phyloP scores from a whole-genome alignment of 2,113 vertebrate species.

The Eretmochelys imbricata region DNA sequence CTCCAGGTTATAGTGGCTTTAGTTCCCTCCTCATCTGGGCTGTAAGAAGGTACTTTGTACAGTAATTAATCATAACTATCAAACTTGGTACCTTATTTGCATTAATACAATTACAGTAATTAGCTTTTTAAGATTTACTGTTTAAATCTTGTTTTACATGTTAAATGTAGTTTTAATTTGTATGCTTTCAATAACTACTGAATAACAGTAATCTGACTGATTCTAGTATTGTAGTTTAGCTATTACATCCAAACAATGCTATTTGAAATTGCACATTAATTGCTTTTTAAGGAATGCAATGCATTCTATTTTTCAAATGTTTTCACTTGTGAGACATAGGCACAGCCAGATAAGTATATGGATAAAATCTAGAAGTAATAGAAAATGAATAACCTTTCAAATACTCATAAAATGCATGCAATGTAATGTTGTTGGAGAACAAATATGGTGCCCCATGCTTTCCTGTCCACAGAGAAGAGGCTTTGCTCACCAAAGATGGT shows the following conservation, averaged over 20 bases:
- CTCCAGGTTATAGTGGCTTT: background rate
- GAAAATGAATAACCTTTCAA: background rate
- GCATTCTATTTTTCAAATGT: background rate
- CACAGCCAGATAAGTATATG: background rate
- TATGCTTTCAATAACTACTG: background rate
- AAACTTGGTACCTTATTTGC: background rate
- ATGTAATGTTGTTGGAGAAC: background rate
- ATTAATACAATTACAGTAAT: background rate
- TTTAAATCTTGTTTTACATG: background rate
- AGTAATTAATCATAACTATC: background rate
- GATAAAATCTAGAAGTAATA: background rate
- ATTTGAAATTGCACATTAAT: background rate
- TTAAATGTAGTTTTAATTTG: background rate
- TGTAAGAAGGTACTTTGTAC: background rate
- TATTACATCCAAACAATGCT: background rate
- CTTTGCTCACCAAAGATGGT: background rate
- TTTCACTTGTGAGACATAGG: background rate
- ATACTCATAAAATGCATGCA: background rate
- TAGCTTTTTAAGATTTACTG: background rate
- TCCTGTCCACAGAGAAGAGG: background rate
- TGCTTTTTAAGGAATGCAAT: background rate
- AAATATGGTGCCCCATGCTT: background rate
- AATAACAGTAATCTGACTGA: background rate
- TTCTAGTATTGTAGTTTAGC: background rate
- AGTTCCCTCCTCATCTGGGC: background rate